A percentile compares a stretch with the other conserved stretches of the same genome.
Conservation (phyloP, 2,888 invertebrate genomes). For the Andrena bicolor region DNA sequence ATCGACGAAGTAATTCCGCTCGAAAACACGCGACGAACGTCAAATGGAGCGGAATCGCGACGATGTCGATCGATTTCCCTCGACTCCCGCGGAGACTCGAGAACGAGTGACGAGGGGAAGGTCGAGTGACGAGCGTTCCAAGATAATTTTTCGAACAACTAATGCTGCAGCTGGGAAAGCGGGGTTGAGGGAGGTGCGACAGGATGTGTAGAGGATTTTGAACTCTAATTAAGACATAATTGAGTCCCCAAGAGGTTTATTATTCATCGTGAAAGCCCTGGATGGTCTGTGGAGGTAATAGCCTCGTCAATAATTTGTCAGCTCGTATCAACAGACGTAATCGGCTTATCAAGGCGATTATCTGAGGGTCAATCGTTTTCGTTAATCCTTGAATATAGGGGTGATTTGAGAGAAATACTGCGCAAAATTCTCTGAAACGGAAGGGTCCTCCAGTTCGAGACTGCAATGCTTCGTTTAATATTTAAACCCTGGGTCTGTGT, state of each 20-base stretch:
- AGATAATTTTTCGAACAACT: not conserved
- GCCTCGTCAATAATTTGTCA: slow-evolving; percentile 61
- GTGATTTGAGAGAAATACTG: slow-evolving; percentile 7
- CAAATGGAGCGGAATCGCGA: slow-evolving; percentile 4
- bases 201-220: too few relatives aligned
- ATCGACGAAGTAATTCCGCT: slow-evolving; percentile 14
- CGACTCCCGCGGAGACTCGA: slow-evolving; percentile 2
- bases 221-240: slow-evolving; percentile 61
- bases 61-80: not conserved
- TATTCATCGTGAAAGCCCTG: slow-evolving; percentile 48
- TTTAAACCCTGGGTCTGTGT: slow-evolving; percentile 7
- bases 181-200: not conserved
- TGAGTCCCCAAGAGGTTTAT: slow-evolving; percentile 62
- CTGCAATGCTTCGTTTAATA: slow-evolving; percentile 29
- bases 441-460: slow-evolving; percentile 2
- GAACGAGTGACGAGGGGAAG: not conserved
- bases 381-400: not conserved
- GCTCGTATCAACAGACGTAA: slow-evolving; percentile 24
- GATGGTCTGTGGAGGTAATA: slow-evolving; percentile 22
- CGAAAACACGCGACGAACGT: not conserved
- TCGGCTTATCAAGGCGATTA: slow-evolving; percentile 32
- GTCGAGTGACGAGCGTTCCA: not conserved
- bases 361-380: slow-evolving; percentile 1
- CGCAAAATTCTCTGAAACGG: not conserved
- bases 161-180: not conserved